These are phyloP conservation scores for Fukomys damarensis DNA, from an alignment of 2,113 vertebrate species.

Conservation along the genomic window DNA sequence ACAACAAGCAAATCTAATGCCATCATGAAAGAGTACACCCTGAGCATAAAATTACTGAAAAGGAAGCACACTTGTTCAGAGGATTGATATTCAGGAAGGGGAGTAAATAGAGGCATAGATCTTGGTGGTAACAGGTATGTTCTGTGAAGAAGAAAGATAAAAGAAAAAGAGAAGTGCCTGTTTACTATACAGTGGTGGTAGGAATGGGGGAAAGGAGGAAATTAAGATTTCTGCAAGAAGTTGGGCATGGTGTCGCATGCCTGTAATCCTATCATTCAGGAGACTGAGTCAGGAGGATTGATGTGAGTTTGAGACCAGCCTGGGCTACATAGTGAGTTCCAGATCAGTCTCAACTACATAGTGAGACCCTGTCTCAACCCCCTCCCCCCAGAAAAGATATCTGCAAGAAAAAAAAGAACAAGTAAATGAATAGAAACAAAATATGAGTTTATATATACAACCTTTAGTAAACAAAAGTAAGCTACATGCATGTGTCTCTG, in stretches of 20 bases:
- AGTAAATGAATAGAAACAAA: not conserved
- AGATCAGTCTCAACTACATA: no score
- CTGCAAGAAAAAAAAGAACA: not conserved
- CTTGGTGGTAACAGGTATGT: not conserved
- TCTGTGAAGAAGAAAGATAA: not conserved
- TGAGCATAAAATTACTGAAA: not conserved
- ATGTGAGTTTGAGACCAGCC: no score
- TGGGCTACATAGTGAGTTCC: no score
- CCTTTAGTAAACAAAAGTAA: not conserved
- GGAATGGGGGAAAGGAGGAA: not conserved
- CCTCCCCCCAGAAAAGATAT: no score
- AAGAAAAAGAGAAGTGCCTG: not conserved
- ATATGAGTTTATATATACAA: not conserved
- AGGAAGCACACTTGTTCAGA: not conserved
- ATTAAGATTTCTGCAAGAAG: not conserved
- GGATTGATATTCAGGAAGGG: accelerated
- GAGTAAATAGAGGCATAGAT: not conserved
- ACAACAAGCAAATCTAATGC: not conserved
- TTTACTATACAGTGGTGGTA: not conserved
- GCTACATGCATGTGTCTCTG: not conserved
- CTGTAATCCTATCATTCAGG: no score
- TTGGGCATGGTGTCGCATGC: no score
- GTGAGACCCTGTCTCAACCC: no score
- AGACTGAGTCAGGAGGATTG: no score
- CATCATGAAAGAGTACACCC: not conserved